A percentile compares a stretch with the other conserved stretches of the same genome.
phyloP scores from a whole-genome alignment of 2,888 invertebrate species.

The Tholera decimalis region DNA sequence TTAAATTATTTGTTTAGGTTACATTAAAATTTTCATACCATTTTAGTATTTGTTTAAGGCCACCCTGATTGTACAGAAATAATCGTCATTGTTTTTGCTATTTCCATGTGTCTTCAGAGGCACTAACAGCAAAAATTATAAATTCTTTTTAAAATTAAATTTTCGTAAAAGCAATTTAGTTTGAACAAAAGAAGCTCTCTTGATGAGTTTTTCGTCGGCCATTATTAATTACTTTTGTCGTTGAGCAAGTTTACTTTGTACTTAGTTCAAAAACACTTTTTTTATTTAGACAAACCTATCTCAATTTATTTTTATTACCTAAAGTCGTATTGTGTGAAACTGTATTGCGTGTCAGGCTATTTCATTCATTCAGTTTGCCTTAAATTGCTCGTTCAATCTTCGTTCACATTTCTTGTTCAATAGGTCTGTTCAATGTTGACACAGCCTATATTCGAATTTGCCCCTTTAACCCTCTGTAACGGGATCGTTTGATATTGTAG shows the following conservation, averaged over 20 bases:
- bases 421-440: slow-evolving; percentile 31
- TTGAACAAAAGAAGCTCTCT: slow-evolving; percentile 13
- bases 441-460: slow-evolving; percentile 38
- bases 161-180: slow-evolving; percentile 18
- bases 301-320: slow-evolving; percentile 26
- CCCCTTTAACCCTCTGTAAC: slow-evolving; percentile 21
- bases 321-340: slow-evolving; percentile 13
- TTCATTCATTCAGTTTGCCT: slow-evolving; percentile 21
- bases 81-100: too few relatives aligned
- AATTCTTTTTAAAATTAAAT: slow-evolving; percentile 15
- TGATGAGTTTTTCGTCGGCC: slow-evolving; percentile 22
- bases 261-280: slow-evolving; percentile 13
- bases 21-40: too few relatives aligned
- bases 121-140: neutral
- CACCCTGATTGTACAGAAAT: too few relatives aligned
- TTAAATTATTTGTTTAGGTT: too few relatives aligned
- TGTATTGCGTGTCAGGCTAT: slow-evolving; percentile 27
- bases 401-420: slow-evolving; percentile 26
- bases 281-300: neutral
- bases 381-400: slow-evolving; percentile 33
- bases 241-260: slow-evolving; percentile 20
- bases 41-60: too few relatives aligned
- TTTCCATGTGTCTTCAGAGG: neutral
- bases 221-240: slow-evolving; percentile 21
- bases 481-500: slow-evolving; percentile 44